Evolutionary conservation across 2,113 vertebrate genomes (phyloP), one percentile per base, ranked within the genome.

Genomic region (Recurvirostra avosetta): DNA sequence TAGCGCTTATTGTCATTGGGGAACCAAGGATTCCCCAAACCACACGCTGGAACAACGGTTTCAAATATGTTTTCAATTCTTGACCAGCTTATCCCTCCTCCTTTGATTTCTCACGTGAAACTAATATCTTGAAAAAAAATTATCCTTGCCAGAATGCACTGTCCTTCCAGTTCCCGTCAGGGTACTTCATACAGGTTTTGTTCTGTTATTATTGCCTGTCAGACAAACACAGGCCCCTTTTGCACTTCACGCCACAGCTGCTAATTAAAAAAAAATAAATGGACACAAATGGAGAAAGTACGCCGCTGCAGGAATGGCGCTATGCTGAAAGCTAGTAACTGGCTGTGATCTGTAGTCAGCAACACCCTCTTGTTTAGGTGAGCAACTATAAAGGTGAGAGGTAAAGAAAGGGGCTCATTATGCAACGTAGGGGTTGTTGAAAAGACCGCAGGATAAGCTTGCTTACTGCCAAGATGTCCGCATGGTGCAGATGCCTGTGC

Each of bases 281-380:
- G 21, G 41, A 52, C 23, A 45, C 8, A 30, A 68, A 58, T 8
- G 21, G 25, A 32, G 43, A 50, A 80, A n/a, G 23, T 3, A 49
- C 0, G 7, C 36, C 0, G 1, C 22, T 29, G 27, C 27, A 61
- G 61, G 34, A 66, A 38, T 0, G 5, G 72, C 0, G 3, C 50
- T 71, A 56, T 0, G 17, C 52, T 41, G 53, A 66, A 47, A 73
- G 45, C 34, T n/a, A n/a, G 38, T 14, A 66, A 52, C 21, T 47
- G 40, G 53, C 63, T 43, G 27, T 43, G 59, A 38, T 32, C 41
- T 50, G 30, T 38, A 38, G 40, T 12, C 32, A 61, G 75, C 47
- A 89, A 50, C 80, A 66, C 52, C 63, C 58, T 80, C 40, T n/a
- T 47, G 58, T 90, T 73, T 30, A 73, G 41, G 52, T 36, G 80